Percentiles rank a stretch among this genome's conserved stretches.
Evolutionary conservation across 2,888 invertebrate species (phyloP).

Genomic region (Rapana venosa): DNA sequence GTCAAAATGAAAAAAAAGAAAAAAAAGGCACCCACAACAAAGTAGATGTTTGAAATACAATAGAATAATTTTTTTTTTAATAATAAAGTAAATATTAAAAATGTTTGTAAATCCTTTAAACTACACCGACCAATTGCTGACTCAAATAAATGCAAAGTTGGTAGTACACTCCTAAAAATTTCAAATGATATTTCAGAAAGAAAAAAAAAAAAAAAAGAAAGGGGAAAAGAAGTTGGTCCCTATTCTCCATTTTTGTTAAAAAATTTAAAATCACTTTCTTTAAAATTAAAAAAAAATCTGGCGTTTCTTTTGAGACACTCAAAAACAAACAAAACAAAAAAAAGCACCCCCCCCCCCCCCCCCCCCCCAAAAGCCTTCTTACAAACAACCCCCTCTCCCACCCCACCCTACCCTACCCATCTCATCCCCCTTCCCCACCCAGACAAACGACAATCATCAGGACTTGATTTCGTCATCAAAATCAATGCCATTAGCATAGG

Average conservation of each 20-base stretch:
- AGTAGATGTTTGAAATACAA: too few relatives aligned
- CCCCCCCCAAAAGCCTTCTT: background rate
- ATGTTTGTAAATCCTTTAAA: background rate
- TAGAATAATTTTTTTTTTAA: too few relatives aligned
- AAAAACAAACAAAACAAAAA: slow-evolving; percentile 5
- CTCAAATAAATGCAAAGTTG: too few relatives aligned
- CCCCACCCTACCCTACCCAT: background rate
- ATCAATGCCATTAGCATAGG: slow-evolving; percentile 31
- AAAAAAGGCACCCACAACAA: too few relatives aligned
- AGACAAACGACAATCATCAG: slow-evolving; percentile 7
- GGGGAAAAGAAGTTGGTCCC: background rate
- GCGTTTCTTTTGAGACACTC: background rate
- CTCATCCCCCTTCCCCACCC: background rate
- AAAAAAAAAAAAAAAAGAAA: background rate
- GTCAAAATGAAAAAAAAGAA: too few relatives aligned
- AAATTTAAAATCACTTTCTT: background rate
- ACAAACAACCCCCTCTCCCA: background rate
- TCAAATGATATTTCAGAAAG: background rate
- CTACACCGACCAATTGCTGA: too few relatives aligned
- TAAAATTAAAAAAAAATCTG: background rate
- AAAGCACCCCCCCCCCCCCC: background rate
- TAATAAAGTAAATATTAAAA: too few relatives aligned
- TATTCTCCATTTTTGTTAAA: background rate
- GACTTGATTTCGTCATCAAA: slow-evolving; percentile 7
- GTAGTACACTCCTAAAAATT: background rate